Base-by-base conservation (phyloP, 2,797 vertebrate species). In the Parotocinclus haroldoi region DNA sequence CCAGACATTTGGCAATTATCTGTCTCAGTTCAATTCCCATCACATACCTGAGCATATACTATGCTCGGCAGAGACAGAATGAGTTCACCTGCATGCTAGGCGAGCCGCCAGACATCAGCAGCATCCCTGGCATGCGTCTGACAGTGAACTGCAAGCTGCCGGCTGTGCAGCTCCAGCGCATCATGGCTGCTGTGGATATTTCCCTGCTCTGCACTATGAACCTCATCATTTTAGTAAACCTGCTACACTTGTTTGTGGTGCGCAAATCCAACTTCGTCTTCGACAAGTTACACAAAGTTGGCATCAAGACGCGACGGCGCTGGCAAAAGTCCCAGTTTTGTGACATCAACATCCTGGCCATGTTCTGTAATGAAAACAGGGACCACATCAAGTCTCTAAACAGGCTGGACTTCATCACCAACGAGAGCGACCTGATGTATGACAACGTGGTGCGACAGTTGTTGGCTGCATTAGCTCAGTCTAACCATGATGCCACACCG, bases 301-400 rank as follows among this genome's bases (percentile, higher is more conserved):
- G 97, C 36, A 98, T 99, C 76, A 97, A 98, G 85, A 98, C 95
- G 0, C 92, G 95, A 16, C 90, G 94, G 1, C 94, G 97, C 77
- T 99, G 96, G 97, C 95, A 95, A 81, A 97, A 98, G 83, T 98
- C 97, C 0, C 97, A 94, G 86, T 99, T 99, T 88, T 99, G 97
- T 3, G 97, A 99, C 80, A 99, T 99, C 78, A 99, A 99, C 86
- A 99, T 99, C 84, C 86, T 99, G 80, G 97, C 97, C 58, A 95
- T 99, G 96, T 99, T 99, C 85, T 99, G 97, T 82, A 95, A 99
- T 10, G 97, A 99, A 87, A 99, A 99, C 81, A 89, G 97, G 11
- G 97, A 99, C 88, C 97, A 98, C 84, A 99, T 99, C 85, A 99
- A 99, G 85, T 98, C 96, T 0, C 86, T 99, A 68, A 99, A 99